These are phyloP conservation scores for Mionectes olivaceus DNA, from an alignment of 2,797 vertebrate genomes.

Conservation along the genomic window DNA sequence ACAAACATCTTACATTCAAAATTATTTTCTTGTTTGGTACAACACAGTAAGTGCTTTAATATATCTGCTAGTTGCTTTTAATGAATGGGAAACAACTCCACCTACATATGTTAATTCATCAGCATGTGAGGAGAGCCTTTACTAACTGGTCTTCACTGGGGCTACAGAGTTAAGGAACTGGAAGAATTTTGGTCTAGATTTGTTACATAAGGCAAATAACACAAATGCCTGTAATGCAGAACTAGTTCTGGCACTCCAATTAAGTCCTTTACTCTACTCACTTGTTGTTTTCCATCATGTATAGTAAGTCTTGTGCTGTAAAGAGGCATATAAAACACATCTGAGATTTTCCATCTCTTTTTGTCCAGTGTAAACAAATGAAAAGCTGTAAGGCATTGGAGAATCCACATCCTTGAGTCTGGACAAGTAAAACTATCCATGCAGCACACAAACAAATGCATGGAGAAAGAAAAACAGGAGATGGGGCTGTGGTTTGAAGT, in stretches of 20 bases:
- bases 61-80: not conserved
- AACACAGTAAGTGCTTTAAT: not conserved
- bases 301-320: not conserved
- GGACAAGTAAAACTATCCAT: not conserved
- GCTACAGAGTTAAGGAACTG: not conserved
- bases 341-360: not conserved
- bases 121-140: not conserved
- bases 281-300: not conserved
- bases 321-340: not conserved
- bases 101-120: rapidly evolving
- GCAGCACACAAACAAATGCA: not conserved
- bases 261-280: not conserved
- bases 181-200: not conserved
- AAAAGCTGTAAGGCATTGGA: not conserved
- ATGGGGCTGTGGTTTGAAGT: not conserved
- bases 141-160: not conserved
- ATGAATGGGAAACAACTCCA: not conserved
- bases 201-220: not conserved
- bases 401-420: not conserved
- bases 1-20: not conserved
- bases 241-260: not conserved
- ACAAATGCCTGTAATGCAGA: not conserved
- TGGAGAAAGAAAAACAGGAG: not conserved
- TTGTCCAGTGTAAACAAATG: not conserved
- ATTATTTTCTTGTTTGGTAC: not conserved